Percentiles rank a stretch among this genome's conserved stretches.
Conservation (phyloP, 2,888 invertebrate genomes). For the Brachypalpus laphriformis region DNA sequence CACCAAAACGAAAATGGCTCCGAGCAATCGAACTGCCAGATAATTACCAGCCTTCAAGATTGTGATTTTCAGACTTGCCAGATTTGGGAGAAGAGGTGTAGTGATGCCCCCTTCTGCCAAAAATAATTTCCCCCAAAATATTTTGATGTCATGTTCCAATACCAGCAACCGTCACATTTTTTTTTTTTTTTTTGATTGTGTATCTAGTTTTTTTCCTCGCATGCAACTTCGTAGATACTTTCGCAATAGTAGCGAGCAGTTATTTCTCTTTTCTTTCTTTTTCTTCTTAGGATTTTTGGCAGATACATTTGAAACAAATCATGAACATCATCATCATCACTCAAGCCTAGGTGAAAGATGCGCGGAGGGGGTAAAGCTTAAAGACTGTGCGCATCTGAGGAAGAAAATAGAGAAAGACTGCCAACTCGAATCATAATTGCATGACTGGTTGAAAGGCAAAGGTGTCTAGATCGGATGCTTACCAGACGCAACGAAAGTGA, state of each 20-base stretch:
- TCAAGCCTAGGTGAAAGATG: not conserved
- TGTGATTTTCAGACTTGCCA: slow-evolving; percentile 28
- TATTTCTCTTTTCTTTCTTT: slow-evolving; percentile 25
- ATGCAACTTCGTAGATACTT: slow-evolving; percentile 56
- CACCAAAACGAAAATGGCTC: slow-evolving; percentile 56
- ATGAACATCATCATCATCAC: slow-evolving; percentile 45
- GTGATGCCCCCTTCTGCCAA: slow-evolving; percentile 28
- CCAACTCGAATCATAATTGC: slow-evolving; percentile 25
- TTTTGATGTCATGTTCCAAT: slow-evolving; percentile 42
- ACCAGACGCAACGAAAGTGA: slow-evolving; percentile 35
- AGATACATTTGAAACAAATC: slow-evolving; percentile 51
- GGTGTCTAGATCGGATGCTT: not conserved
- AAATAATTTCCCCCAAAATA: slow-evolving; percentile 59
- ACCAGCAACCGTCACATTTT: slow-evolving; percentile 2
- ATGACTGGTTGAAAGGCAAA: slow-evolving; percentile 22
- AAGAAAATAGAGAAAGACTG: slow-evolving; percentile 21
- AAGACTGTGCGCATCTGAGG: slow-evolving; percentile 15
- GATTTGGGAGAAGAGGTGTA: slow-evolving; percentile 2
- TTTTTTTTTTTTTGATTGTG: slow-evolving; percentile 37
- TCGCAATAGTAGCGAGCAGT: slow-evolving; percentile 49
- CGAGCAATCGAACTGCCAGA: slow-evolving; percentile 57
- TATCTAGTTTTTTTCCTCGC: slow-evolving; percentile 30
- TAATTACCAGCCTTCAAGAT: slow-evolving; percentile 68
- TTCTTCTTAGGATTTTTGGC: slow-evolving; percentile 16
- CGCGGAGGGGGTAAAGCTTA: slow-evolving; percentile 2